Conservation (phyloP, 2,888 invertebrate species). For the Philonicus albiceps region DNA sequence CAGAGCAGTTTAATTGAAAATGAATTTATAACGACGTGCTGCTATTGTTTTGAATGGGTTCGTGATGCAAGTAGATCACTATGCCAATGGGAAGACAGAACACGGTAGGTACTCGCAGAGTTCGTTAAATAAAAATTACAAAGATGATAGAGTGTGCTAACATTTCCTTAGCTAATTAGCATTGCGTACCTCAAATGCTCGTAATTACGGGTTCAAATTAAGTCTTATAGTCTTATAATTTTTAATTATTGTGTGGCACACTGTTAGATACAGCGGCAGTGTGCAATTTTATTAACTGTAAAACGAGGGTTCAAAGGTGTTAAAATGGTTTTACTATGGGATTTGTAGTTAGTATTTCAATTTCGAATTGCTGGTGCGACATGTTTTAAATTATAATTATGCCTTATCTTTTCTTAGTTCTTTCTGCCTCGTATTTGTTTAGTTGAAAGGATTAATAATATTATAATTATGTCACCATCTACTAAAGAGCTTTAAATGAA, state of each 20-base stretch:
- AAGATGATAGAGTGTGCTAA: not conserved
- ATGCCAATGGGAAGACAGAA: not conserved
- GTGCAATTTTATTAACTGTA: not conserved
- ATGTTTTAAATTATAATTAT: not conserved
- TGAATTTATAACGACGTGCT: slow-evolving; percentile 14
- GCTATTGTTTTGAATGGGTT: not conserved
- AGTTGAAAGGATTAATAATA: not conserved
- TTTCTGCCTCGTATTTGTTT: not conserved
- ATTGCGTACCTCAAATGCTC: not conserved
- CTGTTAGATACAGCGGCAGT: not conserved
- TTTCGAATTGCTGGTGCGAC: not conserved
- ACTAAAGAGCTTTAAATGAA: no score
- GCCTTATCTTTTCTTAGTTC: no score
- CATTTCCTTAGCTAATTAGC: not conserved
- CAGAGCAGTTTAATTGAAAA: slow-evolving; percentile 11
- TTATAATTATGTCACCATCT: not conserved
- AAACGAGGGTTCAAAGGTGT: not conserved
- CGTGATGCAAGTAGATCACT: not conserved
- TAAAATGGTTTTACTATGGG: not conserved
- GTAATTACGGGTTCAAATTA: not conserved
- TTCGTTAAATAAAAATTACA: not conserved
- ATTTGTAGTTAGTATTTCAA: not conserved
- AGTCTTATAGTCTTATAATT: not conserved
- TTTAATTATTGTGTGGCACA: not conserved
- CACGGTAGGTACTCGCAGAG: not conserved